These are phyloP conservation scores for Bombycilla garrulus DNA, from an alignment of 2,113 vertebrate genomes.

Conservation along the genomic window DNA sequence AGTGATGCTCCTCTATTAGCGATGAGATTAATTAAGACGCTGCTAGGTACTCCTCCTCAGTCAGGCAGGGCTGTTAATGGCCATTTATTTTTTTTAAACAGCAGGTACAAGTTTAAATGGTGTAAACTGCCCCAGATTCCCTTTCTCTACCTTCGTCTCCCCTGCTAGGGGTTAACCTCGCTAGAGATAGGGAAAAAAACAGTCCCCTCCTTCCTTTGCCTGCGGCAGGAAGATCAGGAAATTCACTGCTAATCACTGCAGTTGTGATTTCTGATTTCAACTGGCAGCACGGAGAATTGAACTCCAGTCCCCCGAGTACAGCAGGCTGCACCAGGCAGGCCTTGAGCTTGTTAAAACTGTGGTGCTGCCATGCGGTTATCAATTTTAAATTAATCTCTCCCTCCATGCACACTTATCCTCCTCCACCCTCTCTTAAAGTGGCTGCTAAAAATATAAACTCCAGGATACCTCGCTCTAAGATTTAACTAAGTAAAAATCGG, in stretches of 20 bases:
- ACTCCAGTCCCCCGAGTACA: conserved; percentile 73
- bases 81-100: conserved; percentile 24
- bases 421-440: conserved; percentile 70
- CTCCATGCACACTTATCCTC: conserved; percentile 43
- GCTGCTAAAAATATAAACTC: conserved; percentile 80
- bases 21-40: conserved; percentile 41
- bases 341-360: conserved; percentile 78
- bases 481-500: conserved; percentile 65
- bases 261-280: conserved; percentile 85
- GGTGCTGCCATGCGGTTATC: conserved; percentile 73
- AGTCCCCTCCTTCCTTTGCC: conserved; percentile 61
- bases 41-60: conserved; percentile 17
- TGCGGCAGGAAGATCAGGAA: conserved; percentile 72
- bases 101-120: conserved; percentile 8
- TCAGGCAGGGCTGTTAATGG: not conserved
- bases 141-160: not conserved
- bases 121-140: conserved; percentile 4
- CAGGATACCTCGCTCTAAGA: conserved; percentile 70
- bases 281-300: conserved; percentile 82
- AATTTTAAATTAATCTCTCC: conserved; percentile 81
- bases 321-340: conserved; percentile 70
- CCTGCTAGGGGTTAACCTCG: conserved; percentile 60
- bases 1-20: conserved; percentile 28
- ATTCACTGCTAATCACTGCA: conserved; percentile 80
- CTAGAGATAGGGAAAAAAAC: not conserved